These are phyloP conservation scores for Dilophus febrilis DNA, from an alignment of 2,888 invertebrate genomes.

Conservation along the genomic window DNA sequence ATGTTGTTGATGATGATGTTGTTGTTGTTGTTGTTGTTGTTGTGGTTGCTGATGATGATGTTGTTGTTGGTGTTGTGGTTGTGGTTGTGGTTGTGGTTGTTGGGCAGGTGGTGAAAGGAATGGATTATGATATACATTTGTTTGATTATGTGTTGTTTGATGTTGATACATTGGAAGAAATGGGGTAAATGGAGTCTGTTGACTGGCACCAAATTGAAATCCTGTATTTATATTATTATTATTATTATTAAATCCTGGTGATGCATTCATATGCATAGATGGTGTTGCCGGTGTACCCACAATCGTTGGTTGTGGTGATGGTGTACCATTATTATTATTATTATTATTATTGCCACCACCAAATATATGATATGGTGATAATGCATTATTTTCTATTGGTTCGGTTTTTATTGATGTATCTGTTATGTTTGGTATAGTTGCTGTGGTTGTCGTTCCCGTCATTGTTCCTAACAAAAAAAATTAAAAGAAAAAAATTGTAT, in stretches of 20 bases:
- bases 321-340: slow-evolving; percentile 13
- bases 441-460: not conserved
- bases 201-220: not conserved
- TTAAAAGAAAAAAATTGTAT: too few species aligned
- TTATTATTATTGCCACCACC: slow-evolving; percentile 10
- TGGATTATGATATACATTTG: too few species aligned
- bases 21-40: slow-evolving; percentile 11
- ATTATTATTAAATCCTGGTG: slow-evolving; percentile 7
- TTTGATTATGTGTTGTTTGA: too few species aligned
- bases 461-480: too few species aligned
- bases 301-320: slow-evolving; percentile 17
- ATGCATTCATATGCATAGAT: slow-evolving; percentile 13
- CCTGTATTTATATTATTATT: slow-evolving; percentile 7
- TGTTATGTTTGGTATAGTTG: not conserved
- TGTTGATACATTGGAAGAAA: too few species aligned
- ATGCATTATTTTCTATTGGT: slow-evolving; percentile 25
- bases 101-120: too few species aligned
- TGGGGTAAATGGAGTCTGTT: too few species aligned
- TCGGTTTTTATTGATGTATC: slow-evolving; percentile 27
- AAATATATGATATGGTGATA: slow-evolving; percentile 6
- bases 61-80: not conserved
- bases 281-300: slow-evolving; percentile 17
- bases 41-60: not conserved
- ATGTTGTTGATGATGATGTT: slow-evolving; percentile 3
- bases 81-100: not conserved